Evolutionary conservation across 1,140 invertebrate genomes (phyloP), one percentile per base, ranked within the genome.

Genomic region (Cydia amplana): DNA sequence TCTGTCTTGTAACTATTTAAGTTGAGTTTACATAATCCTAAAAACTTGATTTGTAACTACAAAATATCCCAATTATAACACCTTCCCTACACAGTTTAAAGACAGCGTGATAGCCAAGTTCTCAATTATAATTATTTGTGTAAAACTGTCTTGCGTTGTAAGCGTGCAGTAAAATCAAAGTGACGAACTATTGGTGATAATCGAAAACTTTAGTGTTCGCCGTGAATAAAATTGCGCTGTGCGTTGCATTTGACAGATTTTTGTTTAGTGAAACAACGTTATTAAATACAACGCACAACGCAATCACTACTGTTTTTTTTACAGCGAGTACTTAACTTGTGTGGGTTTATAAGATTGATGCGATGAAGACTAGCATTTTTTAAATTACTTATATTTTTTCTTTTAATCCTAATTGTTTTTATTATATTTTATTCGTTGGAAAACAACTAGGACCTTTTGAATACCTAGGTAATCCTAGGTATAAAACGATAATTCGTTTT

Each of bases 281-380:
- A 1, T 16, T 4, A 70, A 70, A 70, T 43, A 70, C 36, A 70
- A 70, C 65, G 65, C 65, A 70, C 65, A 70, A 70, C 65, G 65
- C 65, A 70, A 12, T 6, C 18, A 23, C 20, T 20, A 60, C n/a
- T 7, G 4, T 3, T 60, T 60, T 1, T 60, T 23, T 60, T 60
- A 10, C 55, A 60, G 55, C 9, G 7, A 60, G 6, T 55, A n/a
- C n/a, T n/a, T n/a, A 20, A 60, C 20, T 60, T 7, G 12, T 60
- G 18, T 5, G 55, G 18, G 7, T 16, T 16, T 14, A 10, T 18
- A 60, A 9, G n/a, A 60, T 20, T 3, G 5, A 60, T 2, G 6
- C 9, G 51, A 23, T 16, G n/a, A 16, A 5, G 16, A 3, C 28
- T 28, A 28, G 28, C 3, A 28, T 28, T 28, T 28, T 28, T 28